phyloP scores from a whole-genome alignment of 2,797 vertebrate species.

The Alauda arvensis region DNA sequence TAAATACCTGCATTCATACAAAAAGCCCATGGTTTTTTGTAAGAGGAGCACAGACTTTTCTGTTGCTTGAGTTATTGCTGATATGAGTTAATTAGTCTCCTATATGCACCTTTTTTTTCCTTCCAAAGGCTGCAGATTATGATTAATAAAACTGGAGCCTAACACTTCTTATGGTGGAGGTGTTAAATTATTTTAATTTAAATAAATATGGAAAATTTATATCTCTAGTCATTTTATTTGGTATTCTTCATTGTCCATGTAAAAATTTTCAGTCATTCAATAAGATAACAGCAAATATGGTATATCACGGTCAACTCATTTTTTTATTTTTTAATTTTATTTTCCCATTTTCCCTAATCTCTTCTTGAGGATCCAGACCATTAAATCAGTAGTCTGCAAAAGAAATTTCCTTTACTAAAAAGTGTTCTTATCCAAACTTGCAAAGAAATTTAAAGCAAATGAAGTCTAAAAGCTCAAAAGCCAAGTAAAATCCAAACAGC shows the following conservation, averaged over 20 bases:
- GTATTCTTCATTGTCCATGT: neutral
- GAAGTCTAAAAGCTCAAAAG: constrained; percentile 7
- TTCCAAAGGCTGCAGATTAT: neutral
- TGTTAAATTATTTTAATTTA: neutral
- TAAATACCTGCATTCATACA: neutral
- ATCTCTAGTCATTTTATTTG: neutral
- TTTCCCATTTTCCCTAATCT: neutral
- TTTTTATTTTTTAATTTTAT: neutral
- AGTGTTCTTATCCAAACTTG: neutral
- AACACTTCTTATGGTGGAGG: neutral
- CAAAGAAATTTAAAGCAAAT: neutral
- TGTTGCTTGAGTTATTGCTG: neutral
- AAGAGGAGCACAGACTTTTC: neutral
- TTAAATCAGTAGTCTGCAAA: neutral
- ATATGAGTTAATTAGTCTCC: neutral
- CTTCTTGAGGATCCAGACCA: neutral
- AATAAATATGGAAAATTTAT: neutral
- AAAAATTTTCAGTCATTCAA: neutral
- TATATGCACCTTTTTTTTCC: neutral
- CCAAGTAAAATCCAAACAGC: neutral
- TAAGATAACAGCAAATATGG: neutral
- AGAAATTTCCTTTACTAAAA: neutral
- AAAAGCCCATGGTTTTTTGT: neutral
- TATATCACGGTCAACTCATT: neutral
- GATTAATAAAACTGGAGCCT: neutral